Base-by-base conservation (phyloP, 2,888 invertebrate species). In the Agrenia bidenticulata region DNA sequence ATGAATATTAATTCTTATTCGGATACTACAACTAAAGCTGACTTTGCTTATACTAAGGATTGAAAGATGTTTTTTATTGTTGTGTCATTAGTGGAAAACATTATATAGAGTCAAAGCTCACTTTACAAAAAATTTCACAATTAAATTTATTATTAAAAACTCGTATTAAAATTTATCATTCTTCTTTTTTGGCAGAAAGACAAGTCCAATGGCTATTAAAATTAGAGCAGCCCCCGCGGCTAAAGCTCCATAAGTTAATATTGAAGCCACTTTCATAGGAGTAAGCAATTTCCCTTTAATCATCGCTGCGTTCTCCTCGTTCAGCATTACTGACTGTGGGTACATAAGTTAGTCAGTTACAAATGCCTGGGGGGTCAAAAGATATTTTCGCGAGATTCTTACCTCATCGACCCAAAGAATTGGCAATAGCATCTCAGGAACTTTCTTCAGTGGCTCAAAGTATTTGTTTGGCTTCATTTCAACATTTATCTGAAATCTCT, bases 391-490 rank as follows among this genome's bases (percentile, higher is more conserved):
- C 5, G 15, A 5, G 5, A 5, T n/a, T 45, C 58, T 51, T 49
- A 70, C 70, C 64, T 71, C 64, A 27, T 71, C 71, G 15, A 71
- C 61, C 71, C 71, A 71, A 24, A 71, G 63, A 5, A 71, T 11
- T 0, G 71, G 71, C 32, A 65, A 64, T 1, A 71, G n/a, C 66
- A 71, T 64, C 39, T 42, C 9, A 1, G 66, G 66, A 1, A 64
- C 37, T 21, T 71, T 71, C 41, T 64, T 71, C 19, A 71, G 21
- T 2, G 45, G 17, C 26, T 41, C 49, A 49, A 69, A 69, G 17
- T 23, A 63, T 58, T 64, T 71, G 17, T 15, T 49, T 0, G 54
- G 60, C 17, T 42, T 32, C 7, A 71, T 17, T 7, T 59, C 42
- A 7, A 63, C 45, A 54, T 71, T 71, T 59, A 71, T 61, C 61